phyloP scores from a whole-genome alignment of 2,797 vertebrate species.

The Kryptopterus vitreolus region DNA sequence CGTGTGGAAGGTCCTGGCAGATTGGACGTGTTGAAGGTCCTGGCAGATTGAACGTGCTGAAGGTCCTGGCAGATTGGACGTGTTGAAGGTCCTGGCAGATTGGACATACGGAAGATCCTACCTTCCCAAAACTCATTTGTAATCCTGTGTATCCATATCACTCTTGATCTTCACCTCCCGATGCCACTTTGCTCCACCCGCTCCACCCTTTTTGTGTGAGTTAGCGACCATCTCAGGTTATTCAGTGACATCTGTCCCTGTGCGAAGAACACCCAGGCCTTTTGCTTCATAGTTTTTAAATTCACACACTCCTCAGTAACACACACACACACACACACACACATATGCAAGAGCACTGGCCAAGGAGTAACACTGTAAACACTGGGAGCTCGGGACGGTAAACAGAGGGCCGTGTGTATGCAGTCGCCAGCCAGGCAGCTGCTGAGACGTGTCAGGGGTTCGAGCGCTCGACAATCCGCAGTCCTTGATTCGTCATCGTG shows the following conservation, averaged over 20 bases:
- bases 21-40: no score
- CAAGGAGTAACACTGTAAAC: conserved; percentile 39
- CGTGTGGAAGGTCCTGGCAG: no score
- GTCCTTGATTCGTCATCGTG: conserved; percentile 58
- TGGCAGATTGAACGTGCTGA: no score
- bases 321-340: background rate
- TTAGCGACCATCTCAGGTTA: background rate
- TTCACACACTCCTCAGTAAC: conserved; percentile 14
- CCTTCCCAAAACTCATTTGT: no score
- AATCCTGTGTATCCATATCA: no score
- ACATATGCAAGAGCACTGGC: background rate
- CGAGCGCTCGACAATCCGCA: conserved; percentile 13
- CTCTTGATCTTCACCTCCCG: no score
- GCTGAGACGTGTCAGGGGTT: conserved; percentile 42
- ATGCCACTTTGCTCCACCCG: no score
- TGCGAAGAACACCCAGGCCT: background rate
- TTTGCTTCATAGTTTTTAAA: conserved; percentile 9
- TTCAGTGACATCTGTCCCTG: background rate
- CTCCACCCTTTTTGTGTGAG: no score
- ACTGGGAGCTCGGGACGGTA: conserved; percentile 27
- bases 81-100: no score
- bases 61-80: no score
- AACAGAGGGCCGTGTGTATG: conserved; percentile 51
- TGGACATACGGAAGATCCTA: no score
- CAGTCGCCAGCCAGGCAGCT: conserved; percentile 42